A percentile compares a stretch with the other conserved stretches of the same genome.
Evolutionary conservation across 2,888 invertebrate genomes (phyloP).

Genomic region (Polydrusus cervinus): DNA sequence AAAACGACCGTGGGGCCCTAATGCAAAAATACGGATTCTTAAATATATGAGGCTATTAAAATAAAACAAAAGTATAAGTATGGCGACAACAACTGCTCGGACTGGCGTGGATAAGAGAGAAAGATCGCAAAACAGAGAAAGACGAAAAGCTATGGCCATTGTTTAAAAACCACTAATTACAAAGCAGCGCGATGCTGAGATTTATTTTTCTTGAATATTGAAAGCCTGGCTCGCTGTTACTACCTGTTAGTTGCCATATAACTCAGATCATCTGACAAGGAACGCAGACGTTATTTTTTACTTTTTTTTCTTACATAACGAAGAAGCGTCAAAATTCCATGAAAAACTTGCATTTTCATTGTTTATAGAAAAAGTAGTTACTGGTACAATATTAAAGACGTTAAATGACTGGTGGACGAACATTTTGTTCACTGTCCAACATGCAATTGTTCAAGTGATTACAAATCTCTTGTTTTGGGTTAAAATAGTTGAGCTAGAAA

Average conservation of each 20-base stretch:
- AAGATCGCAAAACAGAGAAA: conserved; percentile 55
- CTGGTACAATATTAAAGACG: no score
- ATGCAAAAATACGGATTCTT: conserved; percentile 53
- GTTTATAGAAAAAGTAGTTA: no score
- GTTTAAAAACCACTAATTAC: conserved; percentile 72
- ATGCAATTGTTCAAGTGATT: no score
- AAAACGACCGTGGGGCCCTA: conserved; percentile 42
- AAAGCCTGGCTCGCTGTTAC: conserved; percentile 67
- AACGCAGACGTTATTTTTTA: conserved; percentile 52
- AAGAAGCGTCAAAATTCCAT: conserved; percentile 12
- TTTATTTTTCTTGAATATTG: conserved; percentile 73
- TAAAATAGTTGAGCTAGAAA: no score
- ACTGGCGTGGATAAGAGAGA: conserved; percentile 57
- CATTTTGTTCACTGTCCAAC: no score
- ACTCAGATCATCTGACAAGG: conserved; percentile 70
- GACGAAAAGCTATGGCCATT: conserved; percentile 67
- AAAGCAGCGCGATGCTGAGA: conserved; percentile 68
- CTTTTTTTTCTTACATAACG: conserved; percentile 25
- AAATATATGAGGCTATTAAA: conserved; percentile 65
- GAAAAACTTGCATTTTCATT: no score
- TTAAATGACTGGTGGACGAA: no score
- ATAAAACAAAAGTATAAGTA: conserved; percentile 63
- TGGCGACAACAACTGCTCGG: conserved; percentile 62
- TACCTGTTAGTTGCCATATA: conserved; percentile 69
- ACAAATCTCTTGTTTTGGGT: no score